These are phyloP conservation scores for Punctoribates punctum DNA, from an alignment of 2,888 invertebrate genomes.

Conservation along the genomic window DNA sequence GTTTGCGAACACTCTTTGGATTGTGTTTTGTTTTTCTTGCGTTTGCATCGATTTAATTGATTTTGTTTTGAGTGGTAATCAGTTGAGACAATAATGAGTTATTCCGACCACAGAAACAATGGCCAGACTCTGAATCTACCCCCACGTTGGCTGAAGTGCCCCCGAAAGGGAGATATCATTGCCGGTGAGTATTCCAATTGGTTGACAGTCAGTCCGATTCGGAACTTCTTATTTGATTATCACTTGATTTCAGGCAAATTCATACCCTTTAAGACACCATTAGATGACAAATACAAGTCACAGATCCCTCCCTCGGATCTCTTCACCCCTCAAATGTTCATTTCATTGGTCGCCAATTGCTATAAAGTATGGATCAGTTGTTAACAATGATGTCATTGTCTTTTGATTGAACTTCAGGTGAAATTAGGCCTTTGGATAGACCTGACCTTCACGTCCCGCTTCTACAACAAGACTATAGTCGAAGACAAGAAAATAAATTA, in stretches of 20 bases:
- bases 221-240: neutral
- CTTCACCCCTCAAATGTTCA: conserved; percentile 83
- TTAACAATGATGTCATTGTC: conserved; percentile 48
- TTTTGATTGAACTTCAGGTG: conserved; percentile 58
- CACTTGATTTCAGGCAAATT: conserved; percentile 65
- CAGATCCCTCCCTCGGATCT: conserved; percentile 76
- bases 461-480: conserved; percentile 78
- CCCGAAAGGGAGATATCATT: conserved; percentile 72
- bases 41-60: neutral
- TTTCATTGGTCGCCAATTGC: conserved; percentile 71
- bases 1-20: too few relatives aligned
- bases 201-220: too few relatives aligned
- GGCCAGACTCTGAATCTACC: conserved; percentile 13
- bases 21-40: neutral
- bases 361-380: conserved; percentile 62
- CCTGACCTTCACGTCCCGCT: conserved; percentile 88
- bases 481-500: conserved; percentile 74
- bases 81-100: neutral
- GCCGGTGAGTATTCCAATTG: conserved; percentile 45
- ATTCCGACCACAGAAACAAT: neutral
- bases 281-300: conserved; percentile 73
- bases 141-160: conserved; percentile 79
- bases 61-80: neutral
- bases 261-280: conserved; percentile 89
- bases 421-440: conserved; percentile 94